These are phyloP conservation scores for Osedax fenrisi DNA, from an alignment of 2,888 invertebrate genomes.

Conservation along the genomic window DNA sequence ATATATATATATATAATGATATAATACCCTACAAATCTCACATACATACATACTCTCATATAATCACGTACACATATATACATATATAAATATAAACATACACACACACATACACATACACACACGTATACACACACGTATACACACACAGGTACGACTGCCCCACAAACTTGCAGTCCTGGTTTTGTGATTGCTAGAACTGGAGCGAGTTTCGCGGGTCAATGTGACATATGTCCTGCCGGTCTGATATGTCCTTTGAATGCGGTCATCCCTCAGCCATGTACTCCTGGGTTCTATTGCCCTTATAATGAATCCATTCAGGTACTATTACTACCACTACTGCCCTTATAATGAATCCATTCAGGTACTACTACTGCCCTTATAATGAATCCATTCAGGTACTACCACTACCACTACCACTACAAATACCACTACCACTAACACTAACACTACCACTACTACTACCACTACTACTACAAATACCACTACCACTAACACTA, in stretches of 20 bases:
- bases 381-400: conserved; percentile 35
- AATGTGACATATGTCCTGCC: conserved; percentile 46
- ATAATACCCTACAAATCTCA: too few relatives aligned
- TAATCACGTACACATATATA: too few relatives aligned
- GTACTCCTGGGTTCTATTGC: conserved; percentile 45
- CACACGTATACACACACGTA: too few relatives aligned
- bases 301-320: conserved; percentile 35
- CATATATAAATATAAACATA: too few relatives aligned
- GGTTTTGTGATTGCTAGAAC: conserved; percentile 41
- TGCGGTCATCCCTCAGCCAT: conserved; percentile 43
- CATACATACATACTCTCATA: too few relatives aligned
- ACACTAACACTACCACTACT: too few relatives aligned
- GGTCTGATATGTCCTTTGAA: conserved; percentile 44
- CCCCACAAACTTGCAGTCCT: conserved; percentile 39
- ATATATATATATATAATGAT: too few relatives aligned
- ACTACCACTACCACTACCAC: not conserved
- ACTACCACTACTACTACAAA: too few relatives aligned
- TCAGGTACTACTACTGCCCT: conserved; percentile 44
- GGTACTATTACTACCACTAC: not conserved
- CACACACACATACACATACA: too few relatives aligned
- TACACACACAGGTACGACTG: conserved; percentile 38
- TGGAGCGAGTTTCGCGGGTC: conserved; percentile 41
- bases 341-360: conserved; percentile 27
- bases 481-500: too few relatives aligned
- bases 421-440: too few relatives aligned